These are phyloP conservation scores for Planiliza haematocheilus DNA, from an alignment of 2,113 vertebrate species.

Conservation along the genomic window DNA sequence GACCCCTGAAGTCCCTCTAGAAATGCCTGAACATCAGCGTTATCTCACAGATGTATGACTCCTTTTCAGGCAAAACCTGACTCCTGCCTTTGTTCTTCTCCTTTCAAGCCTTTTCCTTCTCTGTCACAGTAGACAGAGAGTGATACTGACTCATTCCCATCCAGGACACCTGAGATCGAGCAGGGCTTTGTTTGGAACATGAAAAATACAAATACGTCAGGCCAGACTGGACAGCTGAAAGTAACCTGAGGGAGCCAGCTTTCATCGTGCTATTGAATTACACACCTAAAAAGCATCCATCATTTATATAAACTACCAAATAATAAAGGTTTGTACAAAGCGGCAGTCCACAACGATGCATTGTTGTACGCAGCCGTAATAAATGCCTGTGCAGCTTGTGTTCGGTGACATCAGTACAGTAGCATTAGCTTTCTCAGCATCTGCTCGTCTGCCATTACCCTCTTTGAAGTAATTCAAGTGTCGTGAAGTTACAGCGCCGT, in stretches of 20 bases:
- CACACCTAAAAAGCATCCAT: slow-evolving; percentile 14
- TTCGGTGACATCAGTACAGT: slow-evolving; percentile 28
- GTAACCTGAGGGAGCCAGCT: slow-evolving; percentile 20
- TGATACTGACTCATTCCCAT: slow-evolving; percentile 29
- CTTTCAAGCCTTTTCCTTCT: slow-evolving; percentile 35
- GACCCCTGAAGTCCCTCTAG: slow-evolving; percentile 27
- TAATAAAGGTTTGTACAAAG: slow-evolving; percentile 8
- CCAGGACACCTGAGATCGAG: slow-evolving; percentile 39
- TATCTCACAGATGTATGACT: slow-evolving; percentile 52
- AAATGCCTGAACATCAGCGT: slow-evolving; percentile 27
- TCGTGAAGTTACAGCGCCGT: slow-evolving; percentile 55
- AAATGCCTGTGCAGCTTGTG: not conserved
- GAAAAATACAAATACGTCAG: slow-evolving; percentile 50
- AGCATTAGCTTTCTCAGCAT: slow-evolving; percentile 44
- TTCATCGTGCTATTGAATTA: slow-evolving; percentile 44
- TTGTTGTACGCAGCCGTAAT: slow-evolving; percentile 9
- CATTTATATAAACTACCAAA: slow-evolving; percentile 6
- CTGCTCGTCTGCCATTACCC: slow-evolving; percentile 55
- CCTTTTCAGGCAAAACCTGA: slow-evolving; percentile 39
- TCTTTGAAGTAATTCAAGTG: slow-evolving; percentile 56
- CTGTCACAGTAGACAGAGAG: slow-evolving; percentile 38
- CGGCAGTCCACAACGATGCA: too few species aligned
- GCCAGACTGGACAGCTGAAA: slow-evolving; percentile 37
- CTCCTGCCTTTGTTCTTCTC: slow-evolving; percentile 54
- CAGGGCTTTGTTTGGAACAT: slow-evolving; percentile 57